A percentile compares a stretch with the other conserved stretches of the same genome.
phyloP scores from a whole-genome alignment of 2,888 invertebrate species.

The Baccha elongata region DNA sequence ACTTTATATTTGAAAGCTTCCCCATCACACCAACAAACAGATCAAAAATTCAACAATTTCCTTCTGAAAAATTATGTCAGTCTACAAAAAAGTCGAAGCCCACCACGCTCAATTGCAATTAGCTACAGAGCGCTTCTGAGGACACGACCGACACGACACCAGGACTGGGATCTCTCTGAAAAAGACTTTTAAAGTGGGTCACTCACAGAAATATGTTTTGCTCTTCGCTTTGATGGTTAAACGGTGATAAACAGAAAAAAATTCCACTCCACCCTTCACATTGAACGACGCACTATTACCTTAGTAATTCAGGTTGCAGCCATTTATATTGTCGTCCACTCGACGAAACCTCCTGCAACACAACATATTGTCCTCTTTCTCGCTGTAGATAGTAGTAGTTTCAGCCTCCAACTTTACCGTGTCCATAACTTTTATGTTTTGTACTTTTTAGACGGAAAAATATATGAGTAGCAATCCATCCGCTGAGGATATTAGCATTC shows the following conservation, averaged over 20 bases:
- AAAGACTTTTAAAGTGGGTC: constrained; percentile 38
- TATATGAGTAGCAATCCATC: background rate
- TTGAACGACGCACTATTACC: constrained; percentile 54
- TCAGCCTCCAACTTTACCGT: constrained; percentile 3
- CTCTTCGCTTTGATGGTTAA: constrained; percentile 48
- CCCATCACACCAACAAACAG: constrained; percentile 18
- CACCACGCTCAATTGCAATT: constrained; percentile 58
- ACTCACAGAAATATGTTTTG: constrained; percentile 32
- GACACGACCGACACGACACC: too few species aligned
- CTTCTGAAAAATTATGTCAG: constrained; percentile 49
- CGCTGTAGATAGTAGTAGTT: background rate
- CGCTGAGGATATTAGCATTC: constrained; percentile 56
- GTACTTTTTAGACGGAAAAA: constrained; percentile 5
- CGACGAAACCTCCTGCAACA: constrained; percentile 1
- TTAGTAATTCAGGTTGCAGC: constrained; percentile 40
- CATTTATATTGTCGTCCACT: constrained; percentile 17
- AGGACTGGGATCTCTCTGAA: constrained; percentile 10
- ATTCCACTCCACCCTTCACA: background rate
- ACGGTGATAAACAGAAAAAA: constrained; percentile 49
- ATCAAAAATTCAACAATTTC: constrained; percentile 63
- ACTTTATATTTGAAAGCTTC: constrained; percentile 11
- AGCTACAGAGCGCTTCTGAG: constrained; percentile 50
- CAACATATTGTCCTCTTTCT: constrained; percentile 22
- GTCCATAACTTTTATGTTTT: constrained; percentile 27
- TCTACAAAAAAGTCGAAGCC: constrained; percentile 1